These are phyloP conservation scores for Anisognathus igniventris DNA, from an alignment of 2,797 vertebrate genomes.

Conservation along the genomic window DNA sequence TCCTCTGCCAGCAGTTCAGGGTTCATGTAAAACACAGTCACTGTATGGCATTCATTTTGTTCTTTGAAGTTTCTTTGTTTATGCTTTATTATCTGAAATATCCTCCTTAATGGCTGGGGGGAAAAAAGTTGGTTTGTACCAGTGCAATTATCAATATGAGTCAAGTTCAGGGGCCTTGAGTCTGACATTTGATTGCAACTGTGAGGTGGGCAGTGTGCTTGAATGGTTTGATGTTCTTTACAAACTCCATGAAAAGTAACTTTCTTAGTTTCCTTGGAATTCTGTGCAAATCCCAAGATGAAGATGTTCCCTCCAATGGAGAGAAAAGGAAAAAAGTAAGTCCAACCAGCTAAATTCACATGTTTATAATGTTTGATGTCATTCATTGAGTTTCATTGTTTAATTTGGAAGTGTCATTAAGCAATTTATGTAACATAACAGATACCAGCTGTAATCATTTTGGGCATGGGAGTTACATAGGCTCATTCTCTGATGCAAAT, in stretches of 20 bases:
- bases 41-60: not conserved
- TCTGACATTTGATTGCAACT: not conserved
- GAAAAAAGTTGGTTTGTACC: not conserved
- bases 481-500: not conserved
- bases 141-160: not conserved
- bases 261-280: not conserved
- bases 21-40: not conserved
- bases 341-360: not conserved
- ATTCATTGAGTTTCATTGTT: not conserved
- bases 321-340: not conserved
- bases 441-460: not conserved
- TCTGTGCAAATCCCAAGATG: not conserved
- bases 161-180: not conserved
- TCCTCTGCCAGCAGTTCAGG: not conserved
- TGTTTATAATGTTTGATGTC: not conserved
- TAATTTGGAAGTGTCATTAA: not conserved
- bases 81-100: conserved; percentile 20
- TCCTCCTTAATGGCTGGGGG: not conserved
- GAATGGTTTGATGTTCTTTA: not conserved
- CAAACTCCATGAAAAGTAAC: not conserved
- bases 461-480: not conserved
- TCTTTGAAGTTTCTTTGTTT: conserved; percentile 50
- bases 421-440: not conserved
- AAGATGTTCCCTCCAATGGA: conserved; percentile 14
- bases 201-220: not conserved